phyloP scores from a whole-genome alignment of 1,140 invertebrate species.

The Contarinia nasturtii region DNA sequence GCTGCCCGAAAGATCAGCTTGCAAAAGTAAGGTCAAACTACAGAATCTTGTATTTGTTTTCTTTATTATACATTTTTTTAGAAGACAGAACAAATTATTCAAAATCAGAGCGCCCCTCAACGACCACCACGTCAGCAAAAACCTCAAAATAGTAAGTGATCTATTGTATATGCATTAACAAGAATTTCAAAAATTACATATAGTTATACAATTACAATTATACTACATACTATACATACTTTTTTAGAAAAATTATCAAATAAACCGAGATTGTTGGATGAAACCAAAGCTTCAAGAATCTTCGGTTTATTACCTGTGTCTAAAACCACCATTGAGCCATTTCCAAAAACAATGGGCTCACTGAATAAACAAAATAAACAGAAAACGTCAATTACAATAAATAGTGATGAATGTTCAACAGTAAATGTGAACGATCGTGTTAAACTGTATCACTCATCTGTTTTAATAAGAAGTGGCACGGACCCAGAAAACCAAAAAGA shows the following conservation, averaged over 20 bases:
- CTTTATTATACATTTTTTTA: too few species aligned
- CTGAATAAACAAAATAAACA: conserved; percentile 13
- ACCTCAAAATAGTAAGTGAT: too few species aligned
- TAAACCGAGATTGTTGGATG: conserved; percentile 1
- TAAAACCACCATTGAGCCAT: conserved; percentile 16
- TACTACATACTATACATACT: too few species aligned
- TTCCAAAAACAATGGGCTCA: conserved; percentile 23
- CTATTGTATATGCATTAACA: too few species aligned
- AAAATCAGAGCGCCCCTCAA: not conserved
- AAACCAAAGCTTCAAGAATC: conserved; percentile 3
- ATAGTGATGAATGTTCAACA: conserved; percentile 46
- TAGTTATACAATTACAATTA: too few species aligned
- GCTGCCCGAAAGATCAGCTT: conserved; percentile 11
- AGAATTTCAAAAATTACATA: too few species aligned
- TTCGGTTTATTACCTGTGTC: conserved; percentile 19
- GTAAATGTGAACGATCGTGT: conserved; percentile 38
- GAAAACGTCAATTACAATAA: conserved; percentile 57
- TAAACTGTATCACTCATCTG: conserved; percentile 43
- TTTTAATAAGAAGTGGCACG: conserved; percentile 34
- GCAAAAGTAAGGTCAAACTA: conserved; percentile 1
- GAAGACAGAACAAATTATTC: too few species aligned
- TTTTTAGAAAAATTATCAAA: too few species aligned
- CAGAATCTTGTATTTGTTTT: too few species aligned
- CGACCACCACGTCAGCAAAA: not conserved
- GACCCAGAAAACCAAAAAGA: not conserved